These are phyloP conservation scores for Acanthaster planci DNA, from an alignment of 35 echinoderm and acorn worm genomes.

Conservation along the genomic window DNA sequence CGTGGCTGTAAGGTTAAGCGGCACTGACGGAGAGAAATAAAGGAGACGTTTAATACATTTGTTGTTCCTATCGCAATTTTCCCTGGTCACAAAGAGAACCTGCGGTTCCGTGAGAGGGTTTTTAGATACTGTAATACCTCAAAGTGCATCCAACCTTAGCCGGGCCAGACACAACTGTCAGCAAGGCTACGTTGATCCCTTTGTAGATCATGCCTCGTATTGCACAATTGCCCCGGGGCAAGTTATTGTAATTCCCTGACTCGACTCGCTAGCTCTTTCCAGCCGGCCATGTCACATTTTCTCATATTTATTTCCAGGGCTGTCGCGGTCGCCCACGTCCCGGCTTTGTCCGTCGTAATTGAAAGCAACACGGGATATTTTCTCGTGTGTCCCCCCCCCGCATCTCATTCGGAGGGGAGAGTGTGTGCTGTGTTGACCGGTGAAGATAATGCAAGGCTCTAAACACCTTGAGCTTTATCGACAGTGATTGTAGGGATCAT, in stretches of 20 bases:
- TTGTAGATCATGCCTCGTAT: background rate
- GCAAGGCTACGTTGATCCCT: background rate
- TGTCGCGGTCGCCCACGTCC: background rate
- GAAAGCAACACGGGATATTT: background rate
- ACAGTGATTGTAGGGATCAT: too few species aligned
- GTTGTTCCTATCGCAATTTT: too few species aligned
- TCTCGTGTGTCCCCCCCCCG: too few species aligned
- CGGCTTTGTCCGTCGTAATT: background rate
- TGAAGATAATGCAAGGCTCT: too few species aligned
- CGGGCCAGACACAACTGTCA: background rate
- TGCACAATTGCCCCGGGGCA: background rate
- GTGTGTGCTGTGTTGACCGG: too few species aligned
- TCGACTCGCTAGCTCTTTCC: background rate
- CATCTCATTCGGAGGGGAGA: too few species aligned
- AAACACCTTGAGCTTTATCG: too few species aligned
- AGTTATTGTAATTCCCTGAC: background rate
- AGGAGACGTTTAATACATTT: too few species aligned
- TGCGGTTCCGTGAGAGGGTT: background rate
- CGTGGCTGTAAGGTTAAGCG: too few species aligned
- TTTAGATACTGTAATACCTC: background rate
- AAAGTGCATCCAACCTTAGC: conserved; percentile 21
- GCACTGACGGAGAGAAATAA: too few species aligned
- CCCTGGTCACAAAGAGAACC: background rate
- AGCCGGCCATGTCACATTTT: conserved; percentile 2
- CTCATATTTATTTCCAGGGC: background rate